Percentiles rank a stretch among this genome's conserved stretches.
phyloP scores from a whole-genome alignment of 2,888 invertebrate species.

The Heliothis peltigera region DNA sequence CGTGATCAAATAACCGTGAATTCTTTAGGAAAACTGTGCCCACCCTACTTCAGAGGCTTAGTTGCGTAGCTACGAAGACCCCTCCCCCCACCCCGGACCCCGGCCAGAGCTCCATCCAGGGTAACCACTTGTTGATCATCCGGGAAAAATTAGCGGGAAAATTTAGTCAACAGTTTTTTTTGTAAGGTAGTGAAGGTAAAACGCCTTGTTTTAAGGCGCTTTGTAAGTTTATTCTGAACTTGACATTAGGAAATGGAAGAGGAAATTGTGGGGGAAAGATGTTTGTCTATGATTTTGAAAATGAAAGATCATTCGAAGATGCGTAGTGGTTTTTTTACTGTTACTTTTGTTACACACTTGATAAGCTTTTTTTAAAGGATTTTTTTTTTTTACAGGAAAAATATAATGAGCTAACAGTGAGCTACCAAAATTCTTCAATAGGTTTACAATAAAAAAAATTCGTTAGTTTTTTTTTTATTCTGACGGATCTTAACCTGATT shows the following conservation, averaged over 20 bases:
- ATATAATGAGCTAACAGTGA: too few species aligned
- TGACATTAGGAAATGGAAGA: slow-evolving; percentile 41
- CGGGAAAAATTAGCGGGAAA: slow-evolving; percentile 62
- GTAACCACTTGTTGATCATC: slow-evolving; percentile 71
- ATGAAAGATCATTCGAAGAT: slow-evolving; percentile 2
- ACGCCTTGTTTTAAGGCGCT: slow-evolving; percentile 6
- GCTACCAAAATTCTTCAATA: too few species aligned
- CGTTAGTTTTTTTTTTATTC: too few species aligned
- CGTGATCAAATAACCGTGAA: slow-evolving; percentile 13
- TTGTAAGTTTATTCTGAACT: slow-evolving; percentile 28
- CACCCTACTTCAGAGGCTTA: slow-evolving; percentile 49
- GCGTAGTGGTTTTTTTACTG: background rate
- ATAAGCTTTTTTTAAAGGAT: background rate
- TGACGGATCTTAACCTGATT: too few species aligned
- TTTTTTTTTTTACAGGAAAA: too few species aligned
- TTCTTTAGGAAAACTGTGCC: slow-evolving; percentile 16
- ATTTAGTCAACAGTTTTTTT: slow-evolving; percentile 49
- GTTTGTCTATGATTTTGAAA: slow-evolving; percentile 2
- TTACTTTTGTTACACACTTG: background rate
- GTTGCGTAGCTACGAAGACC: slow-evolving; percentile 63
- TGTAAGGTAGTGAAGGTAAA: slow-evolving; percentile 16
- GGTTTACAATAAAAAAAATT: too few species aligned
- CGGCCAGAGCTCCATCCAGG: slow-evolving; percentile 56
- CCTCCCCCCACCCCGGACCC: slow-evolving; percentile 33
- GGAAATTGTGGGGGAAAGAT: slow-evolving; percentile 32